Conservation (phyloP, 2,888 invertebrate genomes). For the Gortyna flavago region DNA sequence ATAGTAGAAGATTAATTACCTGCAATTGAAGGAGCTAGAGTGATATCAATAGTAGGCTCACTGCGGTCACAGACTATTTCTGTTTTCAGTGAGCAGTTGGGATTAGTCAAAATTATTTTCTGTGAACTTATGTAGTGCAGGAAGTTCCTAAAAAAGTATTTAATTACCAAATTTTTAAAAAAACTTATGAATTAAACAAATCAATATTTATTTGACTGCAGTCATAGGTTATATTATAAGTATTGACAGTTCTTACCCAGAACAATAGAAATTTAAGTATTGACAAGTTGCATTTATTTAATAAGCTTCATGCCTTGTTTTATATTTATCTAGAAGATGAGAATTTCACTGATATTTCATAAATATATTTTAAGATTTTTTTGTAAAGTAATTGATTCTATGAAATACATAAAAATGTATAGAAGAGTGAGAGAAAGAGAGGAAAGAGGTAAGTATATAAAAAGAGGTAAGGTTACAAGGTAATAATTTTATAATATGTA, state of each 20-base stretch:
- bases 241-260: neutral
- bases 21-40: slow-evolving; percentile 88
- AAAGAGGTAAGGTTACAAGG: slow-evolving; percentile 9
- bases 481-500: neutral
- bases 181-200: neutral
- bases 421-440: neutral
- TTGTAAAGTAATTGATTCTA: neutral
- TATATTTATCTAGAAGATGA: neutral
- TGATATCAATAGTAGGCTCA: slow-evolving; percentile 92
- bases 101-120: slow-evolving; percentile 93
- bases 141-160: slow-evolving; percentile 91
- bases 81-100: slow-evolving; percentile 93
- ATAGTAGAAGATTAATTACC: slow-evolving; percentile 77
- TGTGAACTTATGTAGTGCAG: slow-evolving; percentile 92
- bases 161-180: neutral
- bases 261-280: neutral
- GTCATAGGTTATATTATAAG: slow-evolving; percentile 2
- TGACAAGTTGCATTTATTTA: neutral
- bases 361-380: neutral
- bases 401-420: neutral
- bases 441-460: neutral
- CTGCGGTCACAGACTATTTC: slow-evolving; percentile 94
- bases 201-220: neutral
- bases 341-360: neutral
- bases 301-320: neutral